These are phyloP conservation scores for Podargus strigoides DNA, from an alignment of 2,797 vertebrate species.

Conservation along the genomic window DNA sequence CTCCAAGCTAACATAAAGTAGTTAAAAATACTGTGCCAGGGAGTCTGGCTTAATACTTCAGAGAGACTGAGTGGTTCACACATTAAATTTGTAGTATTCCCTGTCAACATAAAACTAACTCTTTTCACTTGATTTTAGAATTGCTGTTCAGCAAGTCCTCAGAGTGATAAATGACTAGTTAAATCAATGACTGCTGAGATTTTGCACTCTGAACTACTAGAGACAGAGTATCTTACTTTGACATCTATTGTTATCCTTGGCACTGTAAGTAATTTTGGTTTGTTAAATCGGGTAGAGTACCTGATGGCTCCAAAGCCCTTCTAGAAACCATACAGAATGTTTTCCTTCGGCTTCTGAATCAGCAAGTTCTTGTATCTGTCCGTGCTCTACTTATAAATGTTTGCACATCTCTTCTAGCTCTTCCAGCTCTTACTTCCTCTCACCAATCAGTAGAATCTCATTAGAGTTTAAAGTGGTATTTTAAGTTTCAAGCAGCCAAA, in stretches of 20 bases:
- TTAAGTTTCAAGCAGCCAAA: background rate
- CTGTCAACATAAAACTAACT: background rate
- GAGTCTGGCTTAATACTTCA: background rate
- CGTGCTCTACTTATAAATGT: background rate
- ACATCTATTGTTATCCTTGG: background rate
- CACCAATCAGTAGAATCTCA: background rate
- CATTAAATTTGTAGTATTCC: background rate
- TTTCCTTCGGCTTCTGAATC: background rate
- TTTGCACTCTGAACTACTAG: background rate
- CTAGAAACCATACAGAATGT: background rate
- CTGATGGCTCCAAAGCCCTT: background rate
- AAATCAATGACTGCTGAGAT: background rate
- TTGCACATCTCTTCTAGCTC: background rate
- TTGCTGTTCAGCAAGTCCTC: background rate
- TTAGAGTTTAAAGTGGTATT: background rate
- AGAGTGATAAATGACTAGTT: background rate
- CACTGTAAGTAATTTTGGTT: constrained; percentile 57
- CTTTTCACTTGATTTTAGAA: background rate
- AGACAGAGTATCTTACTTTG: background rate
- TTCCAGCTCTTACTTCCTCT: background rate
- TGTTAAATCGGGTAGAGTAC: background rate
- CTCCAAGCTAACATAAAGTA: background rate
- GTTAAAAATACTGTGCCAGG: background rate
- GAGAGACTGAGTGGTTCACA: background rate
- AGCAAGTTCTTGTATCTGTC: constrained; percentile 77